phyloP scores from a whole-genome alignment of 1,140 invertebrate species.

The Maconellicoccus hirsutus region DNA sequence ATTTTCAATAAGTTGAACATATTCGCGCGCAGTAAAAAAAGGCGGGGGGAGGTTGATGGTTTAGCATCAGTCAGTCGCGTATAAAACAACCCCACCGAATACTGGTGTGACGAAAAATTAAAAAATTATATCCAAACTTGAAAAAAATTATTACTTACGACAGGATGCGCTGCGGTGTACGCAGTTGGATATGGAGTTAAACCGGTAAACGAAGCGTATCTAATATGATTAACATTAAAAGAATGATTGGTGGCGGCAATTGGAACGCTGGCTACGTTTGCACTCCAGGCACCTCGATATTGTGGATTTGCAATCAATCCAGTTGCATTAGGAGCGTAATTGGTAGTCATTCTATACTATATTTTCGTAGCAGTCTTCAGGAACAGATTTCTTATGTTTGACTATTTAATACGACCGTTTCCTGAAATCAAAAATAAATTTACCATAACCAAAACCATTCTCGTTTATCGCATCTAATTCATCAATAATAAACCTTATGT shows the following conservation, averaged over 20 bases:
- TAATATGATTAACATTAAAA: constrained; percentile 10
- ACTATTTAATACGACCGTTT: background rate
- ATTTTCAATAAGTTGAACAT: too few species aligned
- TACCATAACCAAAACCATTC: too few species aligned
- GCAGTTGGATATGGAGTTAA: constrained; percentile 14
- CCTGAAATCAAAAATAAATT: background rate
- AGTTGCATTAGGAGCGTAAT: constrained; percentile 13
- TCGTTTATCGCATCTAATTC: too few species aligned
- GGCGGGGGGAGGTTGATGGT: too few species aligned
- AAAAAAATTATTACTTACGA: constrained; percentile 11
- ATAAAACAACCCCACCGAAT: too few species aligned
- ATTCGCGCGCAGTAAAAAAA: too few species aligned
- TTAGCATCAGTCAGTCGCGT: too few species aligned
- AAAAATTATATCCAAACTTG: too few species aligned
- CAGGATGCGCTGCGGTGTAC: background rate
- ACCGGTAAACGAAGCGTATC: constrained; percentile 20
- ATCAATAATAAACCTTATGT: too few species aligned
- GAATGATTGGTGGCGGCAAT: constrained; percentile 14
- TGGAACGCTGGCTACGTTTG: constrained; percentile 1
- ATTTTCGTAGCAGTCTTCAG: background rate
- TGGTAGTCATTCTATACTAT: constrained; percentile 7
- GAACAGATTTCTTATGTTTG: background rate
- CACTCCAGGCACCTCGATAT: background rate
- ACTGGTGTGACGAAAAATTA: too few species aligned
- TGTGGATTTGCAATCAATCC: constrained; percentile 14